These are phyloP conservation scores for Gnathonemus echidnorhynchus DNA, from an alignment of 2,113 vertebrate species.

Conservation along the genomic window DNA sequence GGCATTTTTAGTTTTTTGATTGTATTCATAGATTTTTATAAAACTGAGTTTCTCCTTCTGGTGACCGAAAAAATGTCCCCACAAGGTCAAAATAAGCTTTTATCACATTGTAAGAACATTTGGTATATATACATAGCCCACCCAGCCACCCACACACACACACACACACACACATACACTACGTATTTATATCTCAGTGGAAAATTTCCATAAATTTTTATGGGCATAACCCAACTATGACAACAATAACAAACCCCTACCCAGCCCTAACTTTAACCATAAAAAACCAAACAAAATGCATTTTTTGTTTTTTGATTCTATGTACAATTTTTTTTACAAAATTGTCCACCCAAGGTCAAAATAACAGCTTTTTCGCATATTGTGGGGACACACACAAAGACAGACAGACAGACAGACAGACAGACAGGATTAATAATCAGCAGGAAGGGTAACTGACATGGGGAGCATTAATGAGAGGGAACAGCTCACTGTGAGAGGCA, in stretches of 20 bases:
- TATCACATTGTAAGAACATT: neutral
- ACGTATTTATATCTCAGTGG: too few species aligned
- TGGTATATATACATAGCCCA: neutral
- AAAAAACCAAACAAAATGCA: too few species aligned
- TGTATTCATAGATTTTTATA: neutral
- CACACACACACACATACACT: neutral
- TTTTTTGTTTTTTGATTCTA: too few species aligned
- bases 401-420: neutral
- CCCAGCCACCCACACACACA: neutral
- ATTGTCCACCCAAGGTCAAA: too few species aligned
- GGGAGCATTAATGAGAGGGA: constrained; percentile 46
- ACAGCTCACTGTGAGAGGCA: neutral
- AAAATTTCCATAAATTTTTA: too few species aligned
- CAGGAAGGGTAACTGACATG: constrained; percentile 11
- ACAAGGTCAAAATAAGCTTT: neutral
- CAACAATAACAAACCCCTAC: too few species aligned
- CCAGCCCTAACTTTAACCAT: too few species aligned
- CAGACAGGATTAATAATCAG: neutral
- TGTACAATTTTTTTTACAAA: too few species aligned
- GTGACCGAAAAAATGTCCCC: neutral
- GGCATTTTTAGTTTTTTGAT: neutral
- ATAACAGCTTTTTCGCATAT: too few species aligned
- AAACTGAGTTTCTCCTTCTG: neutral
- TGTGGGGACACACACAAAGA: constrained; percentile 37
- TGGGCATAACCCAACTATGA: too few species aligned